Evolutionary conservation across 1,140 invertebrate species (phyloP), one percentile per base, ranked within the genome.

Genomic region (Drosophila persimilis): DNA sequence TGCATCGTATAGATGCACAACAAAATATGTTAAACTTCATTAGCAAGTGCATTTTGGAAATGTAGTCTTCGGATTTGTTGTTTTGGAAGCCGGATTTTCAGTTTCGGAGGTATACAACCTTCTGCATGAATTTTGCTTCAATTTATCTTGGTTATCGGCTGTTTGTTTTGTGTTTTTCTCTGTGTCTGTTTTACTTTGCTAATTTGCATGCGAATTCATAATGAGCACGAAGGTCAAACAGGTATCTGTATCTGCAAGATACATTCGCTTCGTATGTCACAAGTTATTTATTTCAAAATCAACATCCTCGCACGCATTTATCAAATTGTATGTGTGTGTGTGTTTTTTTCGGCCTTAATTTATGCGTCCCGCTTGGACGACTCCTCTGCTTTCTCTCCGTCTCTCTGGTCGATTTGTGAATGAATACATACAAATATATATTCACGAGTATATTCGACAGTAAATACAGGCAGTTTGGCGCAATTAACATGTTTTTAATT

Each of bases 401-500:
- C 9, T 39, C 3, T 7, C 45, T 56, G 15, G 39, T 31, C 52
- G 59, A 61, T 67, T 81, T 77, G 56, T 85, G 77, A 80, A 84
- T 77, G 80, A 80, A 85, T 57, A 73, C 44, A 58, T 48, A 47
- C 44, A 66, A 52, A 66, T 29, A 39, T 59, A 29, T 29, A 56
- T 44, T 22, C 4, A 7, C 7, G 8, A 50, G 44, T 56, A n/a
- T 51, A 46, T 57, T 55, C 26, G 61, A 55, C 64, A 78, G 60
- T 77, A 80, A 72, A 80, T 69, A 63, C 66, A 67, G 50, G 61
- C 45, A 20, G 57, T 46, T 41, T 60, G 44, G 15, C 61, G 78
- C 67, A 73, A 77, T 85, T 69, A 84, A 85, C 77, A 80, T 84
- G 76, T 73, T 80, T 73, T 84, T 86, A 84, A 86, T 80, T 86